Base-by-base conservation (phyloP, 2,797 vertebrate species). In the Myoxocephalus aenaeus region DNA sequence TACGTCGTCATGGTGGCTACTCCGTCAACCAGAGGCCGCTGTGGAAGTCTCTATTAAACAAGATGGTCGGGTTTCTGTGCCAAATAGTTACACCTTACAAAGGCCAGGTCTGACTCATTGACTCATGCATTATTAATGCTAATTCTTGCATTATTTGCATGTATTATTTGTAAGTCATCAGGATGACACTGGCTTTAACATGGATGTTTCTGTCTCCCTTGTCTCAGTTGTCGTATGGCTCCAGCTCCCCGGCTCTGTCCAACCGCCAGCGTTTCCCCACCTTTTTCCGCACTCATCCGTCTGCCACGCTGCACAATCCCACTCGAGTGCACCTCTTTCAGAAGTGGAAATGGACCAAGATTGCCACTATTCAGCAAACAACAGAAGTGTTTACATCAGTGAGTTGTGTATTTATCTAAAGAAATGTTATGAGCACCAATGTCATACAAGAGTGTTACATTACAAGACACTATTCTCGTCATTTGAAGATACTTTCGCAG, bases 381-480 rank as follows among this genome's bases (percentile, higher is more conserved):
- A 96, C 96, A 0, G 96, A 97, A 88, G 96, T 97, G 77, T 97
- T 97, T 89, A 97, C 96, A 20, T 97, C 96, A 73, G 96, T 97
- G 85, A 90, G 96, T 84, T 29, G 20, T 34, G n/a, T 25, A 25
- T 48, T 70, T 27, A 27, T 11, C 50, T 22, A 8, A 65, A 50
- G 22, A 4, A 25, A n/a, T n/a, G 6, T 48, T 5, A 8, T 27
- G 34, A 56, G n/a, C n/a, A 13, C 5, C 9, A 1, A 42, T 36
- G n/a, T 12, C 8, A 66, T 38, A 17, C 8, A 53, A 17, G 1
- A 20, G 32, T 27, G 5, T 14, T 15, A 27, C 51, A 40, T 40
- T 8, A 38, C n/a, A 27, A 22, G 17, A 38, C 1, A 27, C 5
- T 7, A 1, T 2, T 50, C 34, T 2, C n/a, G 11, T 18, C 3